Base-by-base conservation (phyloP, 2,888 invertebrate species). In the Subacronicta megacephala region DNA sequence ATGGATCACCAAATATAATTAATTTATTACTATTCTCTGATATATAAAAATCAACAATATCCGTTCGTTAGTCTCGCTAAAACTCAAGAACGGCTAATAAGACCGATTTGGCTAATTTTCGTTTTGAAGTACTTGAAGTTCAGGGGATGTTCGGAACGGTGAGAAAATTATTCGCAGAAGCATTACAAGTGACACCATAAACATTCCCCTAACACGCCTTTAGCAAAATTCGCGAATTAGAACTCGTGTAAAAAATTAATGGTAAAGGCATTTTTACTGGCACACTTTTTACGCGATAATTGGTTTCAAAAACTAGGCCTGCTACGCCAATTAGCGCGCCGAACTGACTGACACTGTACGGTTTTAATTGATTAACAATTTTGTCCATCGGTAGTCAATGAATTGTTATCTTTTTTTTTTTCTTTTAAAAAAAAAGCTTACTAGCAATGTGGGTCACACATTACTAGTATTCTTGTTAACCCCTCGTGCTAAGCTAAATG, bases 281-380 rank as follows among this genome's bases (percentile, higher is more conserved):
- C 41, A 40, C 13, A 9, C 15, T 54, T 41, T 42, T 20, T 47
- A 16, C 26, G 31, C 54, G 41, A 35, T 55, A 49, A 45, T 66
- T 52, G 67, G 40, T 52, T 54, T 41, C n/a, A 38, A 59, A 52
- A 42, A 42, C 7, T 36, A 37, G 37, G 13, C 17, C 37, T 7
- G n/a, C 10, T 26, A 17, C 20, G 26, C 20, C 54, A 33, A 62
- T 56, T 51, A 54, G 23, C 13, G 18, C 9, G 4, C 4, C 38
- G 23, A 49, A 46, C 13, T 26, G 33, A 23, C 31, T 9, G 10
- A 13, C 29, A 20, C 37, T 43, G 33, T 40, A 17, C 7, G 13
- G 18, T 43, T 61, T 37, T 23, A 38, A 46, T 62, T 51, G 7
- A 62, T 68, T n/a, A 2, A 13, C 31, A 17, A 16, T 23, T 38